Percentiles rank a stretch among this genome's conserved stretches.
Conservation (phyloP, 2,888 invertebrate species). For the Molorchus minor region DNA sequence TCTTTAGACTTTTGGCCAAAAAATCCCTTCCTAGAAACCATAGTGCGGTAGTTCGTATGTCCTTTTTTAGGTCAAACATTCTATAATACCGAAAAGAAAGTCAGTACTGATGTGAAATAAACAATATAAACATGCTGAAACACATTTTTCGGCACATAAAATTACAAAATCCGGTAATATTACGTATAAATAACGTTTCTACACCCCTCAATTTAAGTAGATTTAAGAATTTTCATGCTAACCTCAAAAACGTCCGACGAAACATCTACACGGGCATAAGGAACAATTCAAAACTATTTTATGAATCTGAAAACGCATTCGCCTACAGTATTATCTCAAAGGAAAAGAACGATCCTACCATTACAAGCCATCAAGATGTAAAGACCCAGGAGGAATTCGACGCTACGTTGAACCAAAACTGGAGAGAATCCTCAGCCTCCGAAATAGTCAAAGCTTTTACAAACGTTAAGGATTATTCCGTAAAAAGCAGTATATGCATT, state of each 20-base stretch:
- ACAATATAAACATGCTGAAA: conserved; percentile 21
- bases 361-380: conserved; percentile 3
- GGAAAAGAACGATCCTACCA: conserved; percentile 1
- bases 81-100: too few relatives aligned
- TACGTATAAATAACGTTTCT: background rate
- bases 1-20: too few relatives aligned
- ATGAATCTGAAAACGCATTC: conserved; percentile 30
- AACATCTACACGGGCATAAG: conserved; percentile 9
- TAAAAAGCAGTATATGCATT: conserved; percentile 50
- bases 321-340: conserved; percentile 34
- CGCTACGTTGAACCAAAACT: conserved; percentile 42
- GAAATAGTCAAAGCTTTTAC: conserved; percentile 56
- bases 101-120: too few relatives aligned
- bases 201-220: conserved; percentile 1
- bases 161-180: background rate
- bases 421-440: conserved; percentile 47
- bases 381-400: conserved; percentile 32
- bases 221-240: conserved; percentile 7
- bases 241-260: conserved; percentile 14
- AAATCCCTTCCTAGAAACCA: too few relatives aligned
- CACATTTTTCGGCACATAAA: conserved; percentile 20
- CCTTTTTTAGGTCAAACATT: background rate
- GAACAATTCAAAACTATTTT: conserved; percentile 17
- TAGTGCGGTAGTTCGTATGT: too few relatives aligned
- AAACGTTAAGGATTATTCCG: conserved; percentile 49